Evolutionary conservation across 1,140 invertebrate genomes (phyloP).

Genomic region (Drosophila kohkoa): DNA sequence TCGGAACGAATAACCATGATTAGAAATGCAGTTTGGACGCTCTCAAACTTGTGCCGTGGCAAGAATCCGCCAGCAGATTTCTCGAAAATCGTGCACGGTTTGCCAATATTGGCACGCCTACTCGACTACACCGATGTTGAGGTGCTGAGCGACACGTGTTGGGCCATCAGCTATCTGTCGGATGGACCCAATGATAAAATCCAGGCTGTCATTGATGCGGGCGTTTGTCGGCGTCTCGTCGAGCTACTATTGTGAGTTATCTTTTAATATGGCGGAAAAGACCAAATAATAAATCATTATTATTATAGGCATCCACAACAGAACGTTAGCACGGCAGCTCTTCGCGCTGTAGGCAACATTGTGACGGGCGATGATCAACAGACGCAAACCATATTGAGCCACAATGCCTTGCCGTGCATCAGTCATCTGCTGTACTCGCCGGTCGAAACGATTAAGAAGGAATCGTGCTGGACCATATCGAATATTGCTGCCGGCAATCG

Average conservation of each 20-base stretch:
- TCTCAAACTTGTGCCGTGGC: constrained; percentile 98
- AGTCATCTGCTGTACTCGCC: constrained; percentile 91
- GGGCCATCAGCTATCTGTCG: constrained; percentile 96
- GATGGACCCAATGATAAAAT: constrained; percentile 99
- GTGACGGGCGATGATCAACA: constrained; percentile 99
- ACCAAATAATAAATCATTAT: neutral
- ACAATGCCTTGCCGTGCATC: constrained; percentile 94
- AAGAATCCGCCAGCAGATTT: constrained; percentile 99
- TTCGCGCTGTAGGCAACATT: constrained; percentile 98
- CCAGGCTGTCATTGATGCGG: constrained; percentile 98
- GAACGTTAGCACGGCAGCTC: constrained; percentile 97
- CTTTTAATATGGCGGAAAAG: neutral
- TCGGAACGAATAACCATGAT: constrained; percentile 95
- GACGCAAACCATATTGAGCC: constrained; percentile 97
- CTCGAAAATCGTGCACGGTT: constrained; percentile 91
- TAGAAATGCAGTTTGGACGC: constrained; percentile 98
- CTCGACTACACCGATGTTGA: constrained; percentile 96
- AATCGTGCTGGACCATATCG: constrained; percentile 99
- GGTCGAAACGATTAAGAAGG: constrained; percentile 96
- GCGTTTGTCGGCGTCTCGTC: constrained; percentile 96
- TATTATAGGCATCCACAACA: constrained; percentile 92
- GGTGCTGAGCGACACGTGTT: constrained; percentile 97
- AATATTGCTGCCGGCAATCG: constrained; percentile 99
- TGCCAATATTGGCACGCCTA: constrained; percentile 94
- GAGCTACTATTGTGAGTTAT: constrained; percentile 94